Base-by-base conservation (phyloP, 2,888 invertebrate genomes). In the Cephus rjabovi region DNA sequence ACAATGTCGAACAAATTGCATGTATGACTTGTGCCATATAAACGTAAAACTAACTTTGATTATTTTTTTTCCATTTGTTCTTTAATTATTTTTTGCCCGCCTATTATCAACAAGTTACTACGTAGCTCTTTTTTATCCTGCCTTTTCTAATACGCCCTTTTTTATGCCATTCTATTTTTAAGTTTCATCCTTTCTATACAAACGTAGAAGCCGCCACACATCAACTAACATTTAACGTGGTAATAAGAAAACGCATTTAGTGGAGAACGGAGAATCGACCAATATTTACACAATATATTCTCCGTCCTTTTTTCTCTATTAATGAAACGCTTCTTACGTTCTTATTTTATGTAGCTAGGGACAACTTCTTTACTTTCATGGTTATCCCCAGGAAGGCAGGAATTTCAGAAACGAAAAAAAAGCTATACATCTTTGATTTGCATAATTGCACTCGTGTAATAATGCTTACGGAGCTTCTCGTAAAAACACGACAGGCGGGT, bases 211-310 rank as follows among this genome's bases (percentile, higher is more conserved):
- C 69, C 81, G 82, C 78, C 75, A 75, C 75, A 56, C 78, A 81
- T 78, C 75, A 81, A 81, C 79, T 79, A 83, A 23, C 56, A 56
- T 56, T 56, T 23, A 56, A 56, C 23, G 6, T 15, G 56, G 6
- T 23, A 23, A 23, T 56, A 79, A 77, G 80, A 76, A 79, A 73
- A 77, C 77, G 78, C 82, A 81, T 77, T 71, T 77, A 76, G 75
- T 73, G 81, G 83, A 80, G 83, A 83, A 85, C 15, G 56, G 84
- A 86, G 87, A 85, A 86, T 79, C 80, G 86, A 87, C 86, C 87
- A 87, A 87, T 87, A 87, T 89, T 86, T 88, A 87, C 87, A 89
- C 79, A 86, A 86, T 83, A 85, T 80, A 85, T 86, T 85, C 87
- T 87, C 83, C 74, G 37, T 70, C n/a, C 33, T 75, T 75, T 31